Conservation (phyloP, 2,113 vertebrate species). For the Melanerpes formicivorus region DNA sequence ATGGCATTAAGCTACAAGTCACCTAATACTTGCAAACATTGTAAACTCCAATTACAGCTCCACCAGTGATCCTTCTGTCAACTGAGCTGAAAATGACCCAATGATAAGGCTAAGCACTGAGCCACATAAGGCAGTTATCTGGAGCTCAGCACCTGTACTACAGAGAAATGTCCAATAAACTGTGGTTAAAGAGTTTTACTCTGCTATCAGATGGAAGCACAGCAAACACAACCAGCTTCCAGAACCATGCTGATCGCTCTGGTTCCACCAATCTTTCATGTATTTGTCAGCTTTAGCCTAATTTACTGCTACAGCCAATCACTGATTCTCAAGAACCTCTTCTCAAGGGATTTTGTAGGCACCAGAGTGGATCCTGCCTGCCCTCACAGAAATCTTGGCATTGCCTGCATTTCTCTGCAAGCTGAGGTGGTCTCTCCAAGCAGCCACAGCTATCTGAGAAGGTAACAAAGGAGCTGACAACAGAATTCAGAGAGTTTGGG, state of each 20-base stretch:
- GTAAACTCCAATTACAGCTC: constrained; percentile 59
- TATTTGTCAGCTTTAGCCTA: constrained; percentile 16
- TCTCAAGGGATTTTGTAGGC: background rate
- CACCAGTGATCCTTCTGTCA: constrained; percentile 59
- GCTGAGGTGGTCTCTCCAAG: background rate
- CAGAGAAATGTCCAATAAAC: constrained; percentile 61
- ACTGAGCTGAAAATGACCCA: constrained; percentile 37
- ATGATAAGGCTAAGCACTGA: constrained; percentile 54
- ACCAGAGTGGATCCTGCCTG: background rate
- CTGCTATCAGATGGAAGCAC: constrained; percentile 5
- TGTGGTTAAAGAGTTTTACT: constrained; percentile 40
- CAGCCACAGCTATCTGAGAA: background rate
- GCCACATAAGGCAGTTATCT: background rate
- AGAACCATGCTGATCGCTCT: constrained; percentile 10
- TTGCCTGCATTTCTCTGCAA: background rate
- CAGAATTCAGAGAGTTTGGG: background rate
- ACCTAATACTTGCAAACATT: constrained; percentile 63
- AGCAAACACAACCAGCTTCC: constrained; percentile 57
- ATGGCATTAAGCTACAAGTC: constrained; percentile 63
- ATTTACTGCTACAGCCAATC: background rate
- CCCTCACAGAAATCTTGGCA: background rate
- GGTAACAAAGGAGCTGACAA: background rate
- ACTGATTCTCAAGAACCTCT: background rate
- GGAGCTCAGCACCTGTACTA: constrained; percentile 38
- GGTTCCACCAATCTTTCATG: constrained; percentile 22